Evolutionary conservation across 1,140 invertebrate species (phyloP).

Genomic region (Drosophila funebris): DNA sequence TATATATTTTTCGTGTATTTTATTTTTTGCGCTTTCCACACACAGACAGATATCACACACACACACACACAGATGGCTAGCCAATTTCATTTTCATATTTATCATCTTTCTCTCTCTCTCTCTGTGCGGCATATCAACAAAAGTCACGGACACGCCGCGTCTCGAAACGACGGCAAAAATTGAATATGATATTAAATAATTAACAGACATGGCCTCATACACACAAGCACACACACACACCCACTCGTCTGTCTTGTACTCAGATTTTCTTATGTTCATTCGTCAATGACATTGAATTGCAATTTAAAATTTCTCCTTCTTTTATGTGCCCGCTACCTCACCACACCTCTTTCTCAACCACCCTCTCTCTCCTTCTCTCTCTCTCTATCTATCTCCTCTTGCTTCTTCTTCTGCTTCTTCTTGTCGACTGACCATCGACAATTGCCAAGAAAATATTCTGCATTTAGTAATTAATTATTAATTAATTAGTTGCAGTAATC

Average conservation of each 20-base stretch:
- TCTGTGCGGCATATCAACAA: slow-evolving; percentile 68
- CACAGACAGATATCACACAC: slow-evolving; percentile 16
- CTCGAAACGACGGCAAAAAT: slow-evolving; percentile 57
- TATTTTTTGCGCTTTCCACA: slow-evolving; percentile 52
- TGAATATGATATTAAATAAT: slow-evolving; percentile 82
- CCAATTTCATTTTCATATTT: slow-evolving; percentile 78
- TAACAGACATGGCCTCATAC: slow-evolving; percentile 59
- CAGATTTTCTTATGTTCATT: slow-evolving; percentile 25
- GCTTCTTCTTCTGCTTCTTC: background rate
- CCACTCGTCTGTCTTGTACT: background rate
- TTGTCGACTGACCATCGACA: slow-evolving; percentile 44
- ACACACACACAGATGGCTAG: slow-evolving; percentile 16
- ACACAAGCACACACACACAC: background rate
- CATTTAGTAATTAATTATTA: slow-evolving; percentile 68
- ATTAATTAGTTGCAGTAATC: slow-evolving; percentile 65
- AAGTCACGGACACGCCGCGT: slow-evolving; percentile 76
- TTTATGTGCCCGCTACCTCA: background rate
- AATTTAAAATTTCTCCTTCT: slow-evolving; percentile 46
- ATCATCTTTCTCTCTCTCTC: too few species aligned
- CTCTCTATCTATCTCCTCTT: background rate
- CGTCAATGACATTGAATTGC: slow-evolving; percentile 81
- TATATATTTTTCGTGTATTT: slow-evolving; percentile 74
- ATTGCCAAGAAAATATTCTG: slow-evolving; percentile 59
- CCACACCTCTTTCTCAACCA: background rate
- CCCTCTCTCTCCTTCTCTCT: background rate